A percentile compares a stretch with the other conserved stretches of the same genome.
These are phyloP conservation scores for Hypsibius dujardini DNA, from an alignment of 1,140 invertebrate genomes.

Conservation along the genomic window DNA sequence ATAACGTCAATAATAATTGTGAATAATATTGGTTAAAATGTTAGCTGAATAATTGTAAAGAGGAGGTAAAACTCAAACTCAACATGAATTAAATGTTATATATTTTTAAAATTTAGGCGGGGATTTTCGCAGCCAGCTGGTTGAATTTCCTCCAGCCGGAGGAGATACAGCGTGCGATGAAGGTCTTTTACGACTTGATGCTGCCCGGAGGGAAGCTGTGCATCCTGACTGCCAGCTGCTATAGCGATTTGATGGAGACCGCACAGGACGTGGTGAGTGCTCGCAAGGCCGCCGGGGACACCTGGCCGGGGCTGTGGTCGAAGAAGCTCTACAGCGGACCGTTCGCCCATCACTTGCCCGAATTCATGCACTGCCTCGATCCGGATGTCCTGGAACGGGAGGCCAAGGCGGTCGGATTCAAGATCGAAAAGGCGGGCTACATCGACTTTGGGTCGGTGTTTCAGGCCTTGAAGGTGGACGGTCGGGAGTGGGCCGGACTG, in stretches of 20 bases:
- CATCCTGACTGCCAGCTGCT: constrained; percentile 9
- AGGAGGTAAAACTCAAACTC: too few species aligned
- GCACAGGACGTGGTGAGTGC: constrained; percentile 5
- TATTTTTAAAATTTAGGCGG: not conserved
- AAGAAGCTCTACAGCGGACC: constrained; percentile 1
- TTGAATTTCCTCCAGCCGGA: constrained; percentile 6
- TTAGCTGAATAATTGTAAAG: too few species aligned
- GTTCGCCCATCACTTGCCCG: not conserved
- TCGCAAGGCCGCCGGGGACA: not conserved
- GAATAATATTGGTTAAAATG: too few species aligned
- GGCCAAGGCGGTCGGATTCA: not conserved
- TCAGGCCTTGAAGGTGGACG: constrained; percentile 4
- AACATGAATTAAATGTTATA: too few species aligned
- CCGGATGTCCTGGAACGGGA: not conserved
- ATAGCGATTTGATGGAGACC: constrained; percentile 14
- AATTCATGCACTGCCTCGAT: constrained; percentile 1
- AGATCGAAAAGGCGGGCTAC: not conserved
- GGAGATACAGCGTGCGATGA: not conserved
- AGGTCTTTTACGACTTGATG: constrained; percentile 1
- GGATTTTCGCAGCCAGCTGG: constrained; percentile 13
- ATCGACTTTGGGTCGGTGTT: not conserved
- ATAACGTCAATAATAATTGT: too few species aligned
- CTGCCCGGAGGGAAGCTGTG: constrained; percentile 13
- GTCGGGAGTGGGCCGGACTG: not conserved
- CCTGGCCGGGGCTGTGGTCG: constrained; percentile 5